Conservation (phyloP, 2,797 vertebrate genomes). For the Kryptopterus vitreolus region DNA sequence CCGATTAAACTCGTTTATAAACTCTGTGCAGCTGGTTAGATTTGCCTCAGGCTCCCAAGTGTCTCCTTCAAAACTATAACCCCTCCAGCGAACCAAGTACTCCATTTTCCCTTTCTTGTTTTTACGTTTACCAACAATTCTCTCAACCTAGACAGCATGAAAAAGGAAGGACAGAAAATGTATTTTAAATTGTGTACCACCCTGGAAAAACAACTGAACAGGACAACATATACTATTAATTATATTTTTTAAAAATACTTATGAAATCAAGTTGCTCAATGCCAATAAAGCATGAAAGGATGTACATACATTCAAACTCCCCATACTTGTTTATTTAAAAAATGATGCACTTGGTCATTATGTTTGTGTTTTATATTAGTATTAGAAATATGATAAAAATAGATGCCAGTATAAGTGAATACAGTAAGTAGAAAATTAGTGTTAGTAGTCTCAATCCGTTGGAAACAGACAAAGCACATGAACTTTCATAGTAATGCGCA, state of each 20-base stretch:
- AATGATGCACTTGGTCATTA: no score
- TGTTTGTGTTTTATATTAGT: no score
- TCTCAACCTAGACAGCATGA: slow-evolving; percentile 82
- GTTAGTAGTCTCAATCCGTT: no score
- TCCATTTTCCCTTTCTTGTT: slow-evolving; percentile 91
- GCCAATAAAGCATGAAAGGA: background rate
- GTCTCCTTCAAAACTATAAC: slow-evolving; percentile 88
- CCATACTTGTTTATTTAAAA: no score
- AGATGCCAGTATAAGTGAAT: no score
- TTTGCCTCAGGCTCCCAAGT: slow-evolving; percentile 96
- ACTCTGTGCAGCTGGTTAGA: slow-evolving; percentile 88
- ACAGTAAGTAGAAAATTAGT: no score
- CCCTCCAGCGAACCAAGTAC: slow-evolving; percentile 93
- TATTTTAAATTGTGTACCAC: background rate
- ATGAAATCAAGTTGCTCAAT: no score
- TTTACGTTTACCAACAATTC: slow-evolving; percentile 88
- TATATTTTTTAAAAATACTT: background rate
- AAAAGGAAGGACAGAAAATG: background rate
- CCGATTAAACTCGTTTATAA: slow-evolving; percentile 91
- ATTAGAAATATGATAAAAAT: no score
- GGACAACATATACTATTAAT: background rate
- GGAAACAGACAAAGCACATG: no score
- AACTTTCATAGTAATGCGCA: no score
- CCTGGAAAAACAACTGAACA: background rate
- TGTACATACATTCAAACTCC: no score